Percentiles rank a stretch among this genome's conserved stretches.
Evolutionary conservation across 2,888 invertebrate genomes (phyloP).

Genomic region (Stenchaetothrips biformis): DNA sequence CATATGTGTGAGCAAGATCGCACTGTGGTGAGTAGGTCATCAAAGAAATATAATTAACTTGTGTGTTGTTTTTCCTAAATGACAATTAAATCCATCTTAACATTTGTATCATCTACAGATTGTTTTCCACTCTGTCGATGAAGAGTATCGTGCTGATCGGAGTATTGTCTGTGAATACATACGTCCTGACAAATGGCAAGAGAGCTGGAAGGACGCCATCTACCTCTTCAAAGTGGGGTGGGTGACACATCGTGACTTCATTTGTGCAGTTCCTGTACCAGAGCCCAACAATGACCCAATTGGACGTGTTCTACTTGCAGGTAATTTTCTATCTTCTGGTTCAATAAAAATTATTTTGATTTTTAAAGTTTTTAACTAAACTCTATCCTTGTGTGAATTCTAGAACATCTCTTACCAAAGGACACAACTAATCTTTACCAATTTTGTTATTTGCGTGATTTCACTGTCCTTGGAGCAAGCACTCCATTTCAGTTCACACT

Average conservation of each 20-base stretch:
- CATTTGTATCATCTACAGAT: neutral
- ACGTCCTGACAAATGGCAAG: neutral
- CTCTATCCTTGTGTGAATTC: neutral
- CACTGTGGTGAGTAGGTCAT: neutral
- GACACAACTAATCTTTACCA: neutral
- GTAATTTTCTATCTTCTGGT: neutral
- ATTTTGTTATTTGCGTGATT: slow-evolving; percentile 4
- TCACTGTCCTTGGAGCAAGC: neutral
- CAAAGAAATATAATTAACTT: neutral
- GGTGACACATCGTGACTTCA: neutral
- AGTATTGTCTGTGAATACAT: neutral
- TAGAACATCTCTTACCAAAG: neutral
- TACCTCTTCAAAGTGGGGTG: slow-evolving; percentile 1
- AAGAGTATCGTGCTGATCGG: neutral
- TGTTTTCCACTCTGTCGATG: slow-evolving; percentile 13
- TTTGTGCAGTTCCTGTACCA: neutral
- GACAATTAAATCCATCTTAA: no score
- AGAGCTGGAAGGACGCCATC: neutral
- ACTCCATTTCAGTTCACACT: neutral
- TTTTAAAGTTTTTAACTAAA: neutral
- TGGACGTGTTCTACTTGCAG: neutral
- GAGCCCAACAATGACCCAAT: neutral
- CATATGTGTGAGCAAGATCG: neutral
- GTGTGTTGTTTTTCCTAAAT: no score
- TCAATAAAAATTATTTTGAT: neutral